Percentiles rank a stretch among this genome's conserved stretches.
Conservation (phyloP, 1,140 invertebrate species). For the Drosophila subobscura region DNA sequence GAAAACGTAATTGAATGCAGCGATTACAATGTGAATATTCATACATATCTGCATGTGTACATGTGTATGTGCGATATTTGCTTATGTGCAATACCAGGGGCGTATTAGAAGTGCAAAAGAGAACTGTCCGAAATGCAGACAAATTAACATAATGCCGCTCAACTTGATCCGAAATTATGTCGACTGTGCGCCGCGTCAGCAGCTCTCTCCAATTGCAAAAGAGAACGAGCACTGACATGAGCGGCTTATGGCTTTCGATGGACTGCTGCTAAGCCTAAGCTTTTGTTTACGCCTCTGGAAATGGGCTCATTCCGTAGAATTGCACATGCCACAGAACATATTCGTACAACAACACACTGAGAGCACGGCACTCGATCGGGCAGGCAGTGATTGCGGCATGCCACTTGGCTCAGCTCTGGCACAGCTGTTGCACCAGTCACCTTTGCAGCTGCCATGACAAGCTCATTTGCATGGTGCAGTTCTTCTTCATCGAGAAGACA, state of each 20-base stretch:
- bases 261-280: constrained; percentile 47
- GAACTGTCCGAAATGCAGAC: constrained; percentile 35
- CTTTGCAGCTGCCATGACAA: constrained; percentile 52
- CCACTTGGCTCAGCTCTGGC: constrained; percentile 33
- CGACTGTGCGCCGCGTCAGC: constrained; percentile 61
- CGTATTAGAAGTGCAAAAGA: constrained; percentile 54
- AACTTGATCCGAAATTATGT: constrained; percentile 53
- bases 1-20: constrained; percentile 76
- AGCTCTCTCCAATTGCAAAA: constrained; percentile 58
- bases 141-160: constrained; percentile 46
- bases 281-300: constrained; percentile 47
- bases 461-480: constrained; percentile 34
- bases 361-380: constrained; percentile 13
- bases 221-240: constrained; percentile 28
- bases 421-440: constrained; percentile 51
- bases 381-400: constrained; percentile 40
- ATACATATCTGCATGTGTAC: neutral
- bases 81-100: constrained; percentile 3
- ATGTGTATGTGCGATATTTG: constrained; percentile 14
- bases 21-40: constrained; percentile 13
- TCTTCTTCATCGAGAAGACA: constrained; percentile 18
- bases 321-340: constrained; percentile 44
- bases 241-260: constrained; percentile 37
- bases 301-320: constrained; percentile 56
- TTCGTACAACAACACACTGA: neutral